Conservation (phyloP, 1,140 invertebrate species). For the Bombus sylvicola region DNA sequence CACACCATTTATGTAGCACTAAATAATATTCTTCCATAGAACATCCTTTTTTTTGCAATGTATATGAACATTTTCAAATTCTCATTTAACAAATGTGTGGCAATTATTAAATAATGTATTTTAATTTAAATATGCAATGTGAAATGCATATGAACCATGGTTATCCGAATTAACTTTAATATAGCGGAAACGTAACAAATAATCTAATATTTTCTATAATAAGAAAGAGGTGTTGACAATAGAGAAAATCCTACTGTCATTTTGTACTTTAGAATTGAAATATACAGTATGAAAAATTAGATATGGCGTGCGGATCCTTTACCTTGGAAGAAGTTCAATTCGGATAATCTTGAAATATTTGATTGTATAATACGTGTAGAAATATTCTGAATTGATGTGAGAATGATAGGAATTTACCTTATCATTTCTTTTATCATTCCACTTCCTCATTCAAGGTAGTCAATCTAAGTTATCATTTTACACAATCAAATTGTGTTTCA, state of each 20-base stretch:
- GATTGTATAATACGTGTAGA: conserved; percentile 7
- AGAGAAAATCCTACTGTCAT: background rate
- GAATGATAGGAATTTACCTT: conserved; percentile 3
- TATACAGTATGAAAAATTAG: background rate
- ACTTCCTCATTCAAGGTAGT: conserved; percentile 23
- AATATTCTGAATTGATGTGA: conserved; percentile 9
- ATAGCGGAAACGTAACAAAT: background rate
- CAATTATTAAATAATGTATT: background rate
- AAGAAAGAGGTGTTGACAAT: background rate
- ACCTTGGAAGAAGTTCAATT: conserved; percentile 5
- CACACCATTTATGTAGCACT: background rate
- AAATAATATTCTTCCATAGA: conserved; percentile 40
- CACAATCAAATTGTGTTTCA: background rate
- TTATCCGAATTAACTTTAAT: conserved; percentile 44
- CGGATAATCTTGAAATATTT: conserved; percentile 39
- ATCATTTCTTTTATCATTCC: conserved; percentile 36
- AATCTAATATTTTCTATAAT: background rate
- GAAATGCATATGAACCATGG: background rate
- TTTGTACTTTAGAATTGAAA: conserved; percentile 6
- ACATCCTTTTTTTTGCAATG: background rate
- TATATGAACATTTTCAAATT: conserved; percentile 4
- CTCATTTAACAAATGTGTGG: background rate
- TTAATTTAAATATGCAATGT: conserved; percentile 24
- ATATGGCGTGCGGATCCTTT: background rate
- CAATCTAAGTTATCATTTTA: background rate